phyloP scores from a whole-genome alignment of 2,797 vertebrate species.

The Sebastes diaconus region DNA sequence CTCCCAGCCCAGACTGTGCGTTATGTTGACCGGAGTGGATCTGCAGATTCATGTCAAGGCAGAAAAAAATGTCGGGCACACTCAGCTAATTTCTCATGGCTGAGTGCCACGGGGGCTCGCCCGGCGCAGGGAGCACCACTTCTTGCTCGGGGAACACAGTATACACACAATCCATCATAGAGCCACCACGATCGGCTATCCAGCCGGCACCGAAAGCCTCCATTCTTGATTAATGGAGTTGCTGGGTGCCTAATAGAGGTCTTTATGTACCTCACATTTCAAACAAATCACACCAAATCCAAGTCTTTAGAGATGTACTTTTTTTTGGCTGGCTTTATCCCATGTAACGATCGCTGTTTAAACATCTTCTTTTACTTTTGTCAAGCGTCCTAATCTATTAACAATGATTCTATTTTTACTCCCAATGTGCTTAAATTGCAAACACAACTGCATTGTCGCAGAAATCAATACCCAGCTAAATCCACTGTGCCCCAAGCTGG shows the following conservation, averaged over 20 bases:
- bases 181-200: slow-evolving; percentile 38
- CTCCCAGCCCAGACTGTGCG: slow-evolving; percentile 26
- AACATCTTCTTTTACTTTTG: slow-evolving; percentile 4
- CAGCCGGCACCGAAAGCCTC: slow-evolving; percentile 28
- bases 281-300: slow-evolving; percentile 27
- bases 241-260: slow-evolving; percentile 46
- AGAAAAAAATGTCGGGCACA: slow-evolving; percentile 45
- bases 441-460: slow-evolving; percentile 32
- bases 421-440: slow-evolving; percentile 10
- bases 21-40: slow-evolving; percentile 38
- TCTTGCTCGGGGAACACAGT: slow-evolving; percentile 30
- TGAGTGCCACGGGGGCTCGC: slow-evolving; percentile 43
- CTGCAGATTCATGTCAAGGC: slow-evolving; percentile 39
- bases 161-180: slow-evolving; percentile 59
- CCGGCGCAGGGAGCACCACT: slow-evolving; percentile 22
- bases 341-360: slow-evolving; percentile 10
- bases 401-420: slow-evolving; percentile 34
- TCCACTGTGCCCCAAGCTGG: neutral
- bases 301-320: neutral
- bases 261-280: slow-evolving; percentile 49
- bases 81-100: slow-evolving; percentile 60
- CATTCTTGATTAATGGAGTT: slow-evolving; percentile 58
- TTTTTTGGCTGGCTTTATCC: neutral
- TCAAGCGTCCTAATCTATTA: slow-evolving; percentile 6
- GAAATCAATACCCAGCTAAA: slow-evolving; percentile 58